phyloP scores from a whole-genome alignment of 2,797 vertebrate genomes.

The Phaenicophaeus curvirostris region DNA sequence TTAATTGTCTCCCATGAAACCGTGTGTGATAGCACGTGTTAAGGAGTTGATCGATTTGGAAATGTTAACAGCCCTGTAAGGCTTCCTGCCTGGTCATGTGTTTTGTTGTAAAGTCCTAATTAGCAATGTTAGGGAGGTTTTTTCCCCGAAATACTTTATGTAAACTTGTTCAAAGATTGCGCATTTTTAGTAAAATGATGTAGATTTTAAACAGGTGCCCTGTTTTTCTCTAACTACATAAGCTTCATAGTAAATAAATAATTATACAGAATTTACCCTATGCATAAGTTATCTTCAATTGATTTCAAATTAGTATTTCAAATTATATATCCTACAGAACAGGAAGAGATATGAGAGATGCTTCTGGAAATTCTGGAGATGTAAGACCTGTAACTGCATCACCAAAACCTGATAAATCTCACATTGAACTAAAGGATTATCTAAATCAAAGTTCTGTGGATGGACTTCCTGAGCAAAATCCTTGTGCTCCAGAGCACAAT shows the following conservation, averaged over 20 bases:
- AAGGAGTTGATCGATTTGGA: neutral
- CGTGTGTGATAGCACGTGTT: neutral
- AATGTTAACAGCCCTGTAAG: neutral
- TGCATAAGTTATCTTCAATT: neutral
- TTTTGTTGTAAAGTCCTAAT: neutral
- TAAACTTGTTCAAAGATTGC: neutral
- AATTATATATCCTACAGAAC: conserved; percentile 53
- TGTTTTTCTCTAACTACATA: neutral
- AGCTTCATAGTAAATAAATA: neutral
- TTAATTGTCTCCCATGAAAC: neutral
- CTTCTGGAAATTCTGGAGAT: neutral
- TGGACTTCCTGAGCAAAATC: neutral
- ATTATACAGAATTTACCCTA: neutral
- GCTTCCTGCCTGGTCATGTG: neutral
- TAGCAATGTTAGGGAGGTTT: neutral
- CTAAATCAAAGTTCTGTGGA: neutral
- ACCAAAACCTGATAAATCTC: neutral
- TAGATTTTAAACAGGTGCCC: neutral
- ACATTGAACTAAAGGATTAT: neutral
- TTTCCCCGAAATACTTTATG: neutral
- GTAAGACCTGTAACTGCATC: conserved; percentile 5
- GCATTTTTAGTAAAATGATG: neutral
- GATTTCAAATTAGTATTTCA: conserved; percentile 11
- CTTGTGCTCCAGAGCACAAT: neutral
- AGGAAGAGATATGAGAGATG: neutral